phyloP scores from a whole-genome alignment of 2,888 invertebrate species.

The Charanyca ferruginea region DNA sequence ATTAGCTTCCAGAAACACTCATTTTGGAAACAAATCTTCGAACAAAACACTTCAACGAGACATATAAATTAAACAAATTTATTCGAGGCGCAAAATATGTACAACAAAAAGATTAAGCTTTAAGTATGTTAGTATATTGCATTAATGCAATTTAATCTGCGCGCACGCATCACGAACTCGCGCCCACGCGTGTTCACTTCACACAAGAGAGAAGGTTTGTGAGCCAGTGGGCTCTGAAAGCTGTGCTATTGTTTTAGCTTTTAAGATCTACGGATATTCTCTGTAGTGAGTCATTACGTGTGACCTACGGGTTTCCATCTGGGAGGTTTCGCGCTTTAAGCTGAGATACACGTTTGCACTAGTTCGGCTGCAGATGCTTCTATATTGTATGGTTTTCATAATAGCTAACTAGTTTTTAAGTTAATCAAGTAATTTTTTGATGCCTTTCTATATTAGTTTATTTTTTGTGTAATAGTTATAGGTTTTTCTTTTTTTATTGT shows the following conservation, averaged over 20 bases:
- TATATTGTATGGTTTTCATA: too few relatives aligned
- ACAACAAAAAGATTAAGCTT: conserved; percentile 69
- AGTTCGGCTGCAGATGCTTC: too few relatives aligned
- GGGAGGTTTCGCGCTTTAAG: too few relatives aligned
- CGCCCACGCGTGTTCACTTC: conserved; percentile 84
- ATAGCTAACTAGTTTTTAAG: too few relatives aligned
- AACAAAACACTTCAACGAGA: conserved; percentile 29
- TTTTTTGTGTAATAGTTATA: too few relatives aligned
- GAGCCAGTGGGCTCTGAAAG: conserved; percentile 47
- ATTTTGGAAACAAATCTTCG: conserved; percentile 13
- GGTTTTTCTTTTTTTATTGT: too few relatives aligned
- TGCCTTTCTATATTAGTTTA: too few relatives aligned
- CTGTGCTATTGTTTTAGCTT: conserved; percentile 5
- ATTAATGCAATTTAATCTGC: conserved; percentile 90
- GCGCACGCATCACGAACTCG: conserved; percentile 86
- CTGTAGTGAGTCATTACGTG: too few relatives aligned
- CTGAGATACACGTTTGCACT: too few relatives aligned
- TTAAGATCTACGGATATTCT: not conserved
- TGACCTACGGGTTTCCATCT: too few relatives aligned
- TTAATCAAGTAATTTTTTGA: too few relatives aligned
- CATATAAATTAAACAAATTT: conserved; percentile 58
- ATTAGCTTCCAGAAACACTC: not conserved
- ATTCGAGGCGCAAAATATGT: conserved; percentile 61
- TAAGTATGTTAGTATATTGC: conserved; percentile 81
- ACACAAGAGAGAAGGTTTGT: conserved; percentile 70